Conservation (phyloP, 2,888 invertebrate genomes). For the Coleophora deauratella region DNA sequence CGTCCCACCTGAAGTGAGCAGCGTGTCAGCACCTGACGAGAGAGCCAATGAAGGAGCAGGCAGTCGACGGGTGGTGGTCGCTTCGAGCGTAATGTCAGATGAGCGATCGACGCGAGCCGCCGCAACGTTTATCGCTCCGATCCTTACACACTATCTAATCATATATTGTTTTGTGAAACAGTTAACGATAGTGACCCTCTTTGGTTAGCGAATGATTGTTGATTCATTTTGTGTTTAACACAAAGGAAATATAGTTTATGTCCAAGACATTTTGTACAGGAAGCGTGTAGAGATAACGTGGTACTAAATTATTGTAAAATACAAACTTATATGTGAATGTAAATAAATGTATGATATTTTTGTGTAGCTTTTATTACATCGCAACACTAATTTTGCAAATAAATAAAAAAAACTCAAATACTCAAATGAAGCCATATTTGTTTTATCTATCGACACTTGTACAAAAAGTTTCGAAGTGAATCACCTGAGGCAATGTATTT, state of each 20-base stretch:
- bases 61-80: conserved; percentile 75
- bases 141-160: conserved; percentile 26
- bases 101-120: conserved; percentile 58
- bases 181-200: conserved; percentile 20
- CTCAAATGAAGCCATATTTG: too few species aligned
- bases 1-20: conserved; percentile 69
- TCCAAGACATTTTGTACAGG: conserved; percentile 17
- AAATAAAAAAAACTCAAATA: too few species aligned
- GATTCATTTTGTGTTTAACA: not conserved
- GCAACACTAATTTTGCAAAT: too few species aligned
- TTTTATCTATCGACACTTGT: too few species aligned
- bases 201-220: conserved; percentile 9
- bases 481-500: not conserved
- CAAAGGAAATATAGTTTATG: not conserved
- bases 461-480: too few species aligned
- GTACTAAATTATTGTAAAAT: conserved; percentile 14
- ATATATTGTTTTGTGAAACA: conserved; percentile 20
- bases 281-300: conserved; percentile 10
- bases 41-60: conserved; percentile 50
- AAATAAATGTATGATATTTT: conserved; percentile 16
- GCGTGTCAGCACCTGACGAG: conserved; percentile 51
- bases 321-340: conserved; percentile 12
- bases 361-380: not conserved
- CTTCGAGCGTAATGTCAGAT: conserved; percentile 79
- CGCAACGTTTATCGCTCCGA: conserved; percentile 31